Base-by-base conservation (phyloP, 2,113 vertebrate genomes). In the Pardalotus punctatus region DNA sequence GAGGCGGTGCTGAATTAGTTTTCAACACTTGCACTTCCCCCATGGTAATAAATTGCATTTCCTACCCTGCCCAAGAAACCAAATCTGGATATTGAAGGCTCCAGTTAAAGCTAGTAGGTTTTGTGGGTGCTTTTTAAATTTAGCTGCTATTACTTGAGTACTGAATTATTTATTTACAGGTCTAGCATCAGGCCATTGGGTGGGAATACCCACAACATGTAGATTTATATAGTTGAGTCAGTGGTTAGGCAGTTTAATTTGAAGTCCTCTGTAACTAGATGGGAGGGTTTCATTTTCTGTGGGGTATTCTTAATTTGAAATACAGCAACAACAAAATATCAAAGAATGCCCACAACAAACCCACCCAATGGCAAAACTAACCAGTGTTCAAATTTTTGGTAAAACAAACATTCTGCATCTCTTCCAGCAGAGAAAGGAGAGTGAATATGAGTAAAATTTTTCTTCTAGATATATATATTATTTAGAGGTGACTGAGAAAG, bases 71-170 rank as follows among this genome's bases (percentile, higher is more conserved):
- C 51, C 56, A 38, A 54, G 88, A 92, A 92, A 78, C 19, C 28
- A 81, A 19, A 56, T 51, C 43, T 70, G 56, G 67, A 23, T 29
- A 29, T 36, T 11, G 4, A 91, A 91, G 84, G 21, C 71, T 83
- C 33, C 51, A 78, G 79, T 70, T 82, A 78, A 88, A 2, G 2
- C 51, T 38, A 14, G 57, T 38, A 73, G 76, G 56, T 90, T 96
- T 96, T 90, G 81, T 90, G 90, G 74, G 51, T 90, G 42, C 45
- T 58, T 90, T 90, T 87, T 40, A 81, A 80, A 91, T 78, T 69
- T 65, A 83, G 51, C 28, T 62, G 64, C 79, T 90, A 43, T 92
- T 82, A 62, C 86, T 94, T 92, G 54, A 78, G 27, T n/a, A 62
- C 35, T 86, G 74, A 91, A 80, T 93, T 86, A 93, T 90, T 93